These are phyloP conservation scores for Acanthurus lineatus DNA, from an alignment of 2,797 vertebrate genomes.

Conservation along the genomic window DNA sequence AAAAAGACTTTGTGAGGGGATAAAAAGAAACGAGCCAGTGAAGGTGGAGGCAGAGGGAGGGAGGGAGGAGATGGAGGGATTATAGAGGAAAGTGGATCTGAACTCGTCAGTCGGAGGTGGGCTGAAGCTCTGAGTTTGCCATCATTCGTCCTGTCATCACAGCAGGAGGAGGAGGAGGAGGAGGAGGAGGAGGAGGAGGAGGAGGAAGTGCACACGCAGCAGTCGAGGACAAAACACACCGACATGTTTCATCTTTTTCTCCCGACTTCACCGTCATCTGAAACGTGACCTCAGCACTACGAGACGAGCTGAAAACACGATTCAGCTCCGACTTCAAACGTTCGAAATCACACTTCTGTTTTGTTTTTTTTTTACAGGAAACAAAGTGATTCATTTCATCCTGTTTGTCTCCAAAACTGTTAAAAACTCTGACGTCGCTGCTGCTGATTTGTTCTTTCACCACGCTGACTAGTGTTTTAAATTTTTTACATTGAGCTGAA, in stretches of 20 bases:
- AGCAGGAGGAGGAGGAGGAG: constrained; percentile 25
- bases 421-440: no score
- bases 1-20: neutral
- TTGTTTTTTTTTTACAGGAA: neutral
- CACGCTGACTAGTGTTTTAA: no score
- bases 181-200: constrained; percentile 27
- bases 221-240: constrained; percentile 6
- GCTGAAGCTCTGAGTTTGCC: constrained; percentile 37
- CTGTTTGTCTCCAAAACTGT: no score
- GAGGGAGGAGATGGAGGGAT: constrained; percentile 11
- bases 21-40: neutral
- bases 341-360: neutral
- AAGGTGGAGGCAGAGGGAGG: neutral
- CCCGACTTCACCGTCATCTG: constrained; percentile 10
- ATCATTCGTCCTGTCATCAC: constrained; percentile 42
- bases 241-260: constrained; percentile 65
- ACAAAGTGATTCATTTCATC: no score
- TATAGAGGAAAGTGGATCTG: constrained; percentile 1
- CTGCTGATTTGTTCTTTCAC: no score
- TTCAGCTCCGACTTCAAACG: neutral
- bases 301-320: no score
- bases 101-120: constrained; percentile 1
- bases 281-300: neutral
- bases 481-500: no score
- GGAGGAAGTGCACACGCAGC: constrained; percentile 51